Percentiles rank a stretch among this genome's conserved stretches.
Evolutionary conservation across 2,888 invertebrate species (phyloP).

Genomic region (Odontocolon sp.): DNA sequence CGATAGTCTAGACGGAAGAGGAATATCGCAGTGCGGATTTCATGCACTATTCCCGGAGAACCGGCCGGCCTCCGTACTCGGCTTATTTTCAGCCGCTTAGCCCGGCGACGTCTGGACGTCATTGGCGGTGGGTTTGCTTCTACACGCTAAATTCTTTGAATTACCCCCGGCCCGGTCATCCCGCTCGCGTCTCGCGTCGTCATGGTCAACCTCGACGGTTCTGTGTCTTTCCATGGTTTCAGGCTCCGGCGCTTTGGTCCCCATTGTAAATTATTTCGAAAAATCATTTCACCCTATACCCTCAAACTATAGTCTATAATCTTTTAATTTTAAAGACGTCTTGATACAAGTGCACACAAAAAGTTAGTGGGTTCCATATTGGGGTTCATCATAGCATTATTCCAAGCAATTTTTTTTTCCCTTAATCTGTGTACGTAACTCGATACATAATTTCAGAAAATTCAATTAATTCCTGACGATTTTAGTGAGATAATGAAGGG

Average conservation of each 20-base stretch:
- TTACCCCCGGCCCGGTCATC: constrained; percentile 56
- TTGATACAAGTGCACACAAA: background rate
- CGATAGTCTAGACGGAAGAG: constrained; percentile 51
- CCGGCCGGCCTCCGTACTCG: constrained; percentile 29
- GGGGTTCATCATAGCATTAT: background rate
- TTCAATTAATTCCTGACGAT: too few species aligned
- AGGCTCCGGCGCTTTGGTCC: constrained; percentile 35
- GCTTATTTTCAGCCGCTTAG: constrained; percentile 57
- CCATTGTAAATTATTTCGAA: constrained; percentile 45
- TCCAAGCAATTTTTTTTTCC: background rate
- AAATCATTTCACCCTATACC: background rate
- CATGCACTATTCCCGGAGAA: background rate
- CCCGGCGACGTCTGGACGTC: constrained; percentile 65
- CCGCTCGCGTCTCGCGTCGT: constrained; percentile 29
- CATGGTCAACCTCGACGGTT: constrained; percentile 26
- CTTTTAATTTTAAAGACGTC: constrained; percentile 18
- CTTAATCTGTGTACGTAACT: too few species aligned
- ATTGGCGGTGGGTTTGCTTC: constrained; percentile 38
- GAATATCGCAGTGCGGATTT: constrained; percentile 25
- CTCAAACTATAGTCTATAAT: background rate
- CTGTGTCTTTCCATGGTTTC: constrained; percentile 1
- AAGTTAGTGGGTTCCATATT: background rate
- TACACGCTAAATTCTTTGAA: constrained; percentile 61
- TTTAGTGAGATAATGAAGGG: too few species aligned
- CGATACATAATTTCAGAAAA: too few species aligned